Evolutionary conservation across 1,140 invertebrate species (phyloP).

Genomic region (Matsumurasca onukii): DNA sequence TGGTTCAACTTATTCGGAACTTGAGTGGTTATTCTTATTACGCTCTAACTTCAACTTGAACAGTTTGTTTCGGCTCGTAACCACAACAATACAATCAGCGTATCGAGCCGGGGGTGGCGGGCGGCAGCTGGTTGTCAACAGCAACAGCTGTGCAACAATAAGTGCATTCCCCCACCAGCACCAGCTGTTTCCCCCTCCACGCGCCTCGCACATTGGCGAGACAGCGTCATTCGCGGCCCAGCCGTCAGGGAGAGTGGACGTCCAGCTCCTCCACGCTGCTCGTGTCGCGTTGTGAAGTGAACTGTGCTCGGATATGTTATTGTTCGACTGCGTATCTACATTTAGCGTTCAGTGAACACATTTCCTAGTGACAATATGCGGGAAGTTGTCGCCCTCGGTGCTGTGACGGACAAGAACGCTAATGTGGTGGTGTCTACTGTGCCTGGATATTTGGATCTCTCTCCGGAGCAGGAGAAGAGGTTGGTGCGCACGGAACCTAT

Average conservation of each 20-base stretch:
- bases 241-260: constrained; percentile 9
- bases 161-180: too few species aligned
- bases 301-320: background rate
- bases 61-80: too few species aligned
- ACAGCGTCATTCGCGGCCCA: constrained; percentile 11
- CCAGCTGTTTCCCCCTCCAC: background rate
- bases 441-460: constrained; percentile 40
- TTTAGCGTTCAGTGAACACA: background rate
- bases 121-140: background rate
- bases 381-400: background rate
- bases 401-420: background rate
- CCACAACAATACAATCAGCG: too few species aligned
- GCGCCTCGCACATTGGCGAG: background rate
- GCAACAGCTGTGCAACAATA: constrained; percentile 19
- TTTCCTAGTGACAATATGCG: background rate
- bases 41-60: too few species aligned
- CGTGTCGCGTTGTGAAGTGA: background rate
- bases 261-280: background rate
- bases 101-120: too few species aligned
- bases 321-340: background rate
- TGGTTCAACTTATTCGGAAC: too few species aligned
- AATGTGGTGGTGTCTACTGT: background rate
- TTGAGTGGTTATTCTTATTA: too few species aligned
- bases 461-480: constrained; percentile 35
- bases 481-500: constrained; percentile 40